Conservation (phyloP, 1,140 invertebrate genomes). For the Listronotus bonariensis region DNA sequence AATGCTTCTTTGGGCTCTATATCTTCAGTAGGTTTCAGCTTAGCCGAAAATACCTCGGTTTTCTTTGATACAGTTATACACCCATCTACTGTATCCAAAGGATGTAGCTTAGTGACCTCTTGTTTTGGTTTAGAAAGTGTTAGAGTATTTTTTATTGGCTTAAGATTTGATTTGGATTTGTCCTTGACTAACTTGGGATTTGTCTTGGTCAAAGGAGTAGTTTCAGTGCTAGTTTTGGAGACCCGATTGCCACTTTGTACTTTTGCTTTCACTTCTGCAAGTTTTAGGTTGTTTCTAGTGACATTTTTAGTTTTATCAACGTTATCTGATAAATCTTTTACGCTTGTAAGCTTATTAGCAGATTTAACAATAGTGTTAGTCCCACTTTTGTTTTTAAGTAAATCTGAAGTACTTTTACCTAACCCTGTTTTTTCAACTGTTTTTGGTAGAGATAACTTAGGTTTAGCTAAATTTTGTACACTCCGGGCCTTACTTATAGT, state of each 20-base stretch:
- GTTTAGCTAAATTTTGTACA: constrained; percentile 40
- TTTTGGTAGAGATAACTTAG: constrained; percentile 18
- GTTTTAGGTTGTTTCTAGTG: constrained; percentile 4
- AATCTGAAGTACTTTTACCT: constrained; percentile 33
- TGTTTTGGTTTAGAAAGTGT: neutral
- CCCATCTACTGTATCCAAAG: constrained; percentile 9
- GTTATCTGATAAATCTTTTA: neutral
- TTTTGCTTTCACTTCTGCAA: constrained; percentile 13
- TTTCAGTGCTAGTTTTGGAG: neutral
- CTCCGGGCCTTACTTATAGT: constrained; percentile 36
- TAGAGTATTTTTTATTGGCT: neutral
- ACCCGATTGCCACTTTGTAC: neutral
- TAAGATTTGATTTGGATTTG: constrained; percentile 21
- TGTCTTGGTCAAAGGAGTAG: constrained; percentile 3
- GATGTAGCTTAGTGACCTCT: constrained; percentile 6
- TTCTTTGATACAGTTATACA: constrained; percentile 17
- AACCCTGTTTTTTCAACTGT: constrained; percentile 4
- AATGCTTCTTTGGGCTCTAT: constrained; percentile 27
- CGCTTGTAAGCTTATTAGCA: constrained; percentile 1
- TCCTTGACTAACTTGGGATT: constrained; percentile 8
- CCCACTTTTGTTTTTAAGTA: constrained; percentile 14
- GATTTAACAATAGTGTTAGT: constrained; percentile 1
- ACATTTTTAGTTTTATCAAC: constrained; percentile 17
- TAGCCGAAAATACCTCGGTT: constrained; percentile 16
- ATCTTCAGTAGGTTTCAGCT: constrained; percentile 12